phyloP scores from a whole-genome alignment of 2,888 invertebrate genomes.

The Alviniconcha strummeri region DNA sequence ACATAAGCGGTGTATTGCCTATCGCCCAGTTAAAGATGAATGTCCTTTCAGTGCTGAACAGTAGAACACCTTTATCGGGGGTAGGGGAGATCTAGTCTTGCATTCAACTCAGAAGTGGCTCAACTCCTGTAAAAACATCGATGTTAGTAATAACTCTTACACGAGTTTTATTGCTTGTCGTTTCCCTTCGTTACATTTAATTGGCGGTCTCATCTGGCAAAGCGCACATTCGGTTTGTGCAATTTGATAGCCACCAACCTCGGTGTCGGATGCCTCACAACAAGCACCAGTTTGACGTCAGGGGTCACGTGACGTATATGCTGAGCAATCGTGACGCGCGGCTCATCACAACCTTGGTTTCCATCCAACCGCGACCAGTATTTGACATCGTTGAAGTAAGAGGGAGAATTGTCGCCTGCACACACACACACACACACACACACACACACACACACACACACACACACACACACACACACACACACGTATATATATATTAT shows the following conservation, averaged over 20 bases:
- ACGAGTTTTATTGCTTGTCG: no score
- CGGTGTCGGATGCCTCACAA: constrained; percentile 21
- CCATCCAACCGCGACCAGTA: constrained; percentile 22
- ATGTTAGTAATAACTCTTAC: no score
- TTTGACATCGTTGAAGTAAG: constrained; percentile 29
- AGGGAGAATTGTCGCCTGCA: constrained; percentile 23
- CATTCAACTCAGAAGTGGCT: no score
- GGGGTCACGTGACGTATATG: constrained; percentile 27
- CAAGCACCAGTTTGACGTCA: constrained; percentile 17
- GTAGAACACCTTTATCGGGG: no score
- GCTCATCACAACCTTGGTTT: constrained; percentile 26
- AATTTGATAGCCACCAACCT: constrained; percentile 4
- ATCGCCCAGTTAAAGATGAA: no score
- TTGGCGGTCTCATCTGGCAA: no score
- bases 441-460: neutral
- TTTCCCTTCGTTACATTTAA: no score
- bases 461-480: neutral
- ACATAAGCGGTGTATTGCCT: no score
- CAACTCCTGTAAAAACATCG: no score
- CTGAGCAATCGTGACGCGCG: constrained; percentile 29
- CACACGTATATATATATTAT: neutral
- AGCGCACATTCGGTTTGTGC: no score
- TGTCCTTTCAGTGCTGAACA: no score
- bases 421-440: neutral
- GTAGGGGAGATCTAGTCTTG: no score